Base-by-base conservation (phyloP, 1,140 invertebrate species). In the Leptinotarsa defecta region DNA sequence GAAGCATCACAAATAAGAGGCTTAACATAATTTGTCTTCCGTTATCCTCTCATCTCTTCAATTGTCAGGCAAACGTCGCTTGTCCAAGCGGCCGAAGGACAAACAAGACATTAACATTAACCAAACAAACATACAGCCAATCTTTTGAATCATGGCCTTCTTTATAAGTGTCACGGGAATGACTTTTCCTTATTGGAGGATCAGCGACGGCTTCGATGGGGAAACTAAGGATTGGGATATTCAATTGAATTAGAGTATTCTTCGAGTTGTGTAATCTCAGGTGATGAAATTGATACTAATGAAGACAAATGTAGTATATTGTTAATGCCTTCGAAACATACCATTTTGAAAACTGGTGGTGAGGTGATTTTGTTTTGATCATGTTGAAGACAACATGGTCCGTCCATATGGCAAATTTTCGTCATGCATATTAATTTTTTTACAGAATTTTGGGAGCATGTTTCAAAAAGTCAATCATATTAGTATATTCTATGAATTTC, bases 21-120 rank as follows among this genome's bases (percentile, higher is more conserved):
- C 77, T 78, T 78, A 78, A 68, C 63, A 68, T 78, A 78, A 78
- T 78, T 78, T 78, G 77, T 78, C 77, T 78, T 49, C 74, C 74
- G 77, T 76, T 78, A 78, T 78, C 77, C 74, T 78, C 71, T 75
- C 74, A 78, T 78, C 77, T 78, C 71, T 73, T 78, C 77, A 78
- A 78, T 78, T 78, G 77, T 78, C 77, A 78, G 71, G 70, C 73
- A 63, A 75, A 62, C 62, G 73, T 78, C 77, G 74, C 69, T 74
- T 75, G 76, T 74, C 76, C 73, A 77, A 43, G 74, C 74, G 71
- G 68, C 77, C 77, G 74, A 78, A 75, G 70, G 74, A 77, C 76
- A 77, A 77, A 77, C 77, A 76, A 76, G 74, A 73, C 57, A 74
- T 63, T 67, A 70, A 77, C 76, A 77, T 77, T 77, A 77, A 77